Base-by-base conservation (phyloP, 37 sponge, comb jelly and placozoan genomes). In the Bolinopsis microptera region DNA sequence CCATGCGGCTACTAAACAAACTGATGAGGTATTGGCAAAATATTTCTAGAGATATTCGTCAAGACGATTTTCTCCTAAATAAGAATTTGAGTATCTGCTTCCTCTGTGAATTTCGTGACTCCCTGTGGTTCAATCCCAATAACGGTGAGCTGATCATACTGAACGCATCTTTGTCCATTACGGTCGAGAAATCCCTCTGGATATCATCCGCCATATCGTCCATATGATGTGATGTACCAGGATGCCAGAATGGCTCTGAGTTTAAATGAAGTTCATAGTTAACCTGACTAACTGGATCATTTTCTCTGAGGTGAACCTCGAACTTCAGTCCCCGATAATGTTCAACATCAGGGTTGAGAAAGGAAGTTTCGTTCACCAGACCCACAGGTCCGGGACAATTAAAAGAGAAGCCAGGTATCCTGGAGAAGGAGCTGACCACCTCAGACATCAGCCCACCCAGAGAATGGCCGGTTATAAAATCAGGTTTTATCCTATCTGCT, bases 371-470 rank as follows among this genome's bases (percentile, higher is more conserved):
- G 26, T n/a, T 72, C 5, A 72, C 26, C 31, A 72, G 75, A 72
- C 75, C 75, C 26, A 72, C 75, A 72, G 75, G 75, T 5, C 75
- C 75, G 5, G 75, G 75, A 72, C n/a, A 72, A 28, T 72, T 72
- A 28, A 72, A 72, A n/a, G 75, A 72, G 31, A 72, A 72, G 3
- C 75, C 75, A 3, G 75, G 75, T 30, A 72, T 72, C 31, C 75
- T 72, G 75, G 31, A 28, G 26, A 23, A 8, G 27, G 75, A 72
- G 31, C 31, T 30, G 27, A 72, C 75, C 3, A 72, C 75, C 75
- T 72, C 75, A n/a, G n/a, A n/a, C 75, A 72, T 72, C 75, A 72
- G 2, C 26, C 75, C 75, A 8, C 75, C 75, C 75, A 72, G 75
- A 72, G 75, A 72, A n/a, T 72, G 75, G 3, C 75, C 75, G 3